Evolutionary conservation across 2,888 invertebrate genomes (phyloP).

Genomic region (Tuta absoluta): DNA sequence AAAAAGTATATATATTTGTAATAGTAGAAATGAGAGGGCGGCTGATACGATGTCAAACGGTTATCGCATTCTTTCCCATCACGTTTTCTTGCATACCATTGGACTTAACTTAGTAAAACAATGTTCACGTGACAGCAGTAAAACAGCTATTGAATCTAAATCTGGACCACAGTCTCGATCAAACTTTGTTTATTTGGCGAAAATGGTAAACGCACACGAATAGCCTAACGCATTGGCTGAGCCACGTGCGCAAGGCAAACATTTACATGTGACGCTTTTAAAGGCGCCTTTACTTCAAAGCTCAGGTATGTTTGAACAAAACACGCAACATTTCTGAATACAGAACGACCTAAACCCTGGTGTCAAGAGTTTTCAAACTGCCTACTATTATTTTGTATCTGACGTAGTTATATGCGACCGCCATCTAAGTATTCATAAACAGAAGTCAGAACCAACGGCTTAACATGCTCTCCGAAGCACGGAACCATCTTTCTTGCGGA

Average conservation of each 20-base stretch:
- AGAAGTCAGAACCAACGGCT: too few relatives aligned
- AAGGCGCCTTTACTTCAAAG: not conserved
- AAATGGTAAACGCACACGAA: slow-evolving; percentile 43
- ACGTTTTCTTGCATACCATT: slow-evolving; percentile 26
- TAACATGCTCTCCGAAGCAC: too few relatives aligned
- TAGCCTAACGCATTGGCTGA: slow-evolving; percentile 24
- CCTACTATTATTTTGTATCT: too few relatives aligned
- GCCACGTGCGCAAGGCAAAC: slow-evolving; percentile 14
- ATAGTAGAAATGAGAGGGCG: slow-evolving; percentile 38
- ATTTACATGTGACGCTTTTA: not conserved
- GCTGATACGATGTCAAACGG: slow-evolving; percentile 42
- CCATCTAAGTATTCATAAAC: too few relatives aligned
- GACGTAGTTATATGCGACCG: too few relatives aligned
- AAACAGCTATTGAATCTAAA: slow-evolving; percentile 45
- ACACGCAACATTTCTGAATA: not conserved
- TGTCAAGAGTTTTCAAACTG: too few relatives aligned
- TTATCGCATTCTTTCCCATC: slow-evolving; percentile 55
- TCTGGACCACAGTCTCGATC: slow-evolving; percentile 44
- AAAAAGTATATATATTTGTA: slow-evolving; percentile 36
- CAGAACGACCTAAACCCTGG: too few relatives aligned
- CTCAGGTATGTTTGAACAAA: not conserved
- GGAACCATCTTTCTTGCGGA: too few relatives aligned
- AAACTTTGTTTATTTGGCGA: slow-evolving; percentile 46
- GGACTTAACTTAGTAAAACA: slow-evolving; percentile 5
- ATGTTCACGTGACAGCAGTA: slow-evolving; percentile 40